Conservation (phyloP, 1,140 invertebrate species). For the Holcopasites calliopsidis region DNA sequence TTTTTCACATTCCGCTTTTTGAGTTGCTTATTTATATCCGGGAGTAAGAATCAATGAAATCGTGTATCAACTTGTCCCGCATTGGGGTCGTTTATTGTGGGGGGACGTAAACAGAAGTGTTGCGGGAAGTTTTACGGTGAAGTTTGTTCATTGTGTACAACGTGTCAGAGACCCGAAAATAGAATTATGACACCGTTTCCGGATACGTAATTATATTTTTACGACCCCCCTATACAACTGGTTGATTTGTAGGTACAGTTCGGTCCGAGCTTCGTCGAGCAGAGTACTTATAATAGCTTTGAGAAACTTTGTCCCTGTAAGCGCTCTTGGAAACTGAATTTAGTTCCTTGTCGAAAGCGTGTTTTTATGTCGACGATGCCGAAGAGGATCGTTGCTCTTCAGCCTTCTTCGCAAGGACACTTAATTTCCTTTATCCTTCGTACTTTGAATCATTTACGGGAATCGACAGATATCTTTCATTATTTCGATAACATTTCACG, state of each 20-base stretch:
- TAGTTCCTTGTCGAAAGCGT: conserved; percentile 21
- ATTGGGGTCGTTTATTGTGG: background rate
- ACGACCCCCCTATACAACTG: background rate
- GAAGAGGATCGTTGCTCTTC: conserved; percentile 6
- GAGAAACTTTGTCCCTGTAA: conserved; percentile 8
- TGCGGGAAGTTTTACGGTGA: conserved; percentile 5
- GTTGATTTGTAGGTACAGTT: conserved; percentile 12
- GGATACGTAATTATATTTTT: background rate
- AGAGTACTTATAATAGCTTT: conserved; percentile 1
- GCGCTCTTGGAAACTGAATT: conserved; percentile 7
- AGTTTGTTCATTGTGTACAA: conserved; percentile 11
- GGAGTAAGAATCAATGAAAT: background rate
- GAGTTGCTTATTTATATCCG: no score
- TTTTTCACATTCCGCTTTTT: no score
- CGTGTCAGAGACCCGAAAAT: background rate
- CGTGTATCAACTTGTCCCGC: background rate
- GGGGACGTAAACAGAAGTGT: background rate
- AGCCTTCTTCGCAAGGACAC: background rate
- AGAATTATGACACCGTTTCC: conserved; percentile 14
- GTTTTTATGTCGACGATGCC: background rate
- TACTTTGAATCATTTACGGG: background rate
- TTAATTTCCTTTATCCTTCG: conserved; percentile 25
- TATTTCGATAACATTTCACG: background rate
- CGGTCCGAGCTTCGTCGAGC: background rate
- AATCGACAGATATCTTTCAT: no score